phyloP scores from a whole-genome alignment of 2,113 vertebrate genomes.

The Andinoacara biseriatus region DNA sequence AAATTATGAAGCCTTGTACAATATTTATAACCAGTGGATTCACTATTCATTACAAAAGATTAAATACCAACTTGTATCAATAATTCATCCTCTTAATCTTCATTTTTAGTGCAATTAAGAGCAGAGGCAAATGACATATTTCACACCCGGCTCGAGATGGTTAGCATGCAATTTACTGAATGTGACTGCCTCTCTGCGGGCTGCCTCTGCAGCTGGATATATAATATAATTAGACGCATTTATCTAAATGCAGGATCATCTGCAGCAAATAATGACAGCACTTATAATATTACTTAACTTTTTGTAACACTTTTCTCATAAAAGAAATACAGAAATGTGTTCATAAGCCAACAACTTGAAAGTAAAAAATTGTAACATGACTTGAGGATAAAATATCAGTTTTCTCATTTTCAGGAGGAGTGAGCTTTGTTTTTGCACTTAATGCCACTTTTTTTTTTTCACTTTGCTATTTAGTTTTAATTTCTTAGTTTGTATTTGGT shows the following conservation, averaged over 20 bases:
- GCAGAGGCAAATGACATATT: constrained; percentile 48
- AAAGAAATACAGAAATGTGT: background rate
- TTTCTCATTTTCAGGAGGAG: background rate
- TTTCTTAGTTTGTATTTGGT: background rate
- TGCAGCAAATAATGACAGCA: background rate
- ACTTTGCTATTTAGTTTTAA: background rate
- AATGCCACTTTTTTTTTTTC: background rate
- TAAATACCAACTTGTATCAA: constrained; percentile 70
- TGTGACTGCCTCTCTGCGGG: constrained; percentile 14
- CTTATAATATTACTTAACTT: background rate
- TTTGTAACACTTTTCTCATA: background rate
- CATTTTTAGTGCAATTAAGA: constrained; percentile 67
- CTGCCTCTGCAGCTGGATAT: background rate
- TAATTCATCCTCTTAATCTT: constrained; percentile 74
- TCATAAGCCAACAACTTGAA: background rate
- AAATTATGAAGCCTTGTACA: constrained; percentile 59
- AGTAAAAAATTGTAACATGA: background rate
- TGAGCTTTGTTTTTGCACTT: background rate
- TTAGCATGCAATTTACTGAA: constrained; percentile 15
- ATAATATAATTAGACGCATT: constrained; percentile 12
- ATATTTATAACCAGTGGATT: constrained; percentile 66
- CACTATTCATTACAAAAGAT: constrained; percentile 70
- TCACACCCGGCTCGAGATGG: constrained; percentile 19
- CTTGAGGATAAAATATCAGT: background rate
- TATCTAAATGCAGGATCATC: background rate